Base-by-base conservation (phyloP, 2,797 vertebrate species). In the Phoxinus dragarum region DNA sequence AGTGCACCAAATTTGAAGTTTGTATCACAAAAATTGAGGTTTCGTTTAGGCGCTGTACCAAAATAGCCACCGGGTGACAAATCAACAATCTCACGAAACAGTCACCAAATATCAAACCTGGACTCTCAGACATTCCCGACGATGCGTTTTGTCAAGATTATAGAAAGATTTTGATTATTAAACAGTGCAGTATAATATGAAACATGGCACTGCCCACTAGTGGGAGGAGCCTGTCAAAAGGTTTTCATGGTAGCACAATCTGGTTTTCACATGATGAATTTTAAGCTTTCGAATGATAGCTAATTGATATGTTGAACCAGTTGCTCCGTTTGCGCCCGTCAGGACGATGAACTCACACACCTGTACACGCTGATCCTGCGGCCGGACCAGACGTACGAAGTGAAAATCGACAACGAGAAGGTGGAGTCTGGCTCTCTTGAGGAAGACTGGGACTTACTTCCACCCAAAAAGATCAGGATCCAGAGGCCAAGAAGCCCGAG, bases 371-470 rank as follows among this genome's bases (percentile, higher is more conserved):
- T 98, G 88, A 96, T 98, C 38, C 91, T 98, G 52, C 92, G 95
- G 3, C 96, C 97, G 0, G 97, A 98, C 94, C 97, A 98, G 92
- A 97, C 97, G 0, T 98, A 98, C 0, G 97, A 98, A 90, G 97
- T 98, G 67, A 97, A 94, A 93, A 97, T 98, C 1, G 92, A 98
- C 93, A 97, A 97, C 5, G 96, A 93, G 87, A 96, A 96, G 44
- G 97, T 97, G 71, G 97, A 98, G 74, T 97, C 96, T 0, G 97
- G 97, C 6, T 95, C 90, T 11, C 89, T 98, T 89, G 96, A 97
- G 90, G 97, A 97, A 0, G 97, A 98, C 38, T 98, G 97, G 97
- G 97, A 98, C 86, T 94, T 98, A 82, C 90, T 98, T 67, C 96
- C 97, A 0, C 86, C 96, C 0, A 96, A 97, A 90, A 98, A 93